Conservation (phyloP, 2,113 vertebrate genomes). For the Dicerorhinus sumatrensis region DNA sequence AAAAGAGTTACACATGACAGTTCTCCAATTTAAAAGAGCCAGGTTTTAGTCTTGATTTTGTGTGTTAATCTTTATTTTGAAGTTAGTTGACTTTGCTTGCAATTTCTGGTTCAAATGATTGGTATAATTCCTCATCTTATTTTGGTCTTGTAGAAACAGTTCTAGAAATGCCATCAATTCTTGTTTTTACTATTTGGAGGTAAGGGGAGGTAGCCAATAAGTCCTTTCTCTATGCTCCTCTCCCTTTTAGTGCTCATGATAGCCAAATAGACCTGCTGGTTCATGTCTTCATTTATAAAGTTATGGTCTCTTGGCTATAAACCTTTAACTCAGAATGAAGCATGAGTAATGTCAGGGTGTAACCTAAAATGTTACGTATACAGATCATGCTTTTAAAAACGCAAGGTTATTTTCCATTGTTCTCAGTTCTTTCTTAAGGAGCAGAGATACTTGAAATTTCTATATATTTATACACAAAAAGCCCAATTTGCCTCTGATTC, state of each 20-base stretch:
- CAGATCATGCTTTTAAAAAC: neutral
- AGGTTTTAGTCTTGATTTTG: conserved; percentile 21
- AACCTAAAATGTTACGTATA: conserved; percentile 15
- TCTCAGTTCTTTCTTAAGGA: conserved; percentile 36
- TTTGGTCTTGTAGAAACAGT: neutral
- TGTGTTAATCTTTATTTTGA: conserved; percentile 12
- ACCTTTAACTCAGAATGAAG: conserved; percentile 50
- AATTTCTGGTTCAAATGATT: conserved; percentile 29
- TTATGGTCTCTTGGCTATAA: neutral
- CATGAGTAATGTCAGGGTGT: conserved; percentile 17
- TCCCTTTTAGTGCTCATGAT: neutral
- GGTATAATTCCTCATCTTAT: neutral
- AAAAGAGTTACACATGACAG: neutral
- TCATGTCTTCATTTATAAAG: conserved; percentile 14
- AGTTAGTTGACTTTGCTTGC: neutral
- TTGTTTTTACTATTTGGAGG: neutral
- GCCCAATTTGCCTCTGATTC: neutral
- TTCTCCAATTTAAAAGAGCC: conserved; percentile 35
- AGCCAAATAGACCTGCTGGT: neutral
- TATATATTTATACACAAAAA: neutral
- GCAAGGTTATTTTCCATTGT: neutral
- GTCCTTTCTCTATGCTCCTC: neutral
- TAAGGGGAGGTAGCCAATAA: neutral
- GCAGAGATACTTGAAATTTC: conserved; percentile 40
- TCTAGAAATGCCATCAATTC: neutral